Base-by-base conservation (phyloP, 2,888 invertebrate genomes). In the Oeneis ivallda region DNA sequence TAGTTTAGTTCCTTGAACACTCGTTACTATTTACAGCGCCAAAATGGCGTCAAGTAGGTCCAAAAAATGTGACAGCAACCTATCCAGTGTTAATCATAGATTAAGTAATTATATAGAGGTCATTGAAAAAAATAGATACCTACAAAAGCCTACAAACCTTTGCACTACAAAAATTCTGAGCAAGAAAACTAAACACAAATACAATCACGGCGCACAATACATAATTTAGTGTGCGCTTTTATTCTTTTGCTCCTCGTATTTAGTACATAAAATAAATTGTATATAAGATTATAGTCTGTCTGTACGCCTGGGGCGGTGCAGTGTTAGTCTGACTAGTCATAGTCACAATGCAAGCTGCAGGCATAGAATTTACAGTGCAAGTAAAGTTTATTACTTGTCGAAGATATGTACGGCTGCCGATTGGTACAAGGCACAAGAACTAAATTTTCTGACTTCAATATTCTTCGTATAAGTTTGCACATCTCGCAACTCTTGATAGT, bases 341-440 rank as follows among this genome's bases (percentile, higher is more conserved):
- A 78, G 77, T 70, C 75, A 83, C 83, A 82, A 81, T 83, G 79
- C 80, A 73, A 74, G 85, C 83, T 79, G 66, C 72, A 77, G 84
- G 83, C 79, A 75, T 71, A 75, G 72, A 70, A 62, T 82, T 85
- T 81, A 84, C 79, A 75, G 77, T 77, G 81, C 81, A 76, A 77
- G 81, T 77, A 81, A 80, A 83, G 78, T 87, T 86, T 87, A 87
- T 86, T 85, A 79, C 86, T 71, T 66, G 75, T 72, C 72, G 74
- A 73, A 79, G 76, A 77, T 81, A 77, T 77, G 74, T 76, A 68
- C 70, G 70, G 70, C 65, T 71, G 49, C 63, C 62, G 70, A 50
- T 43, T 65, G 76, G 78, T 67, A 10, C 65, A 72, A 75, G 72
- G 17, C 32, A 72, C n/a, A 61, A 66, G 69, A 26, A 32, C 11